These are phyloP conservation scores for Andricus quercusramuli DNA, from an alignment of 2,888 invertebrate species.

Conservation along the genomic window DNA sequence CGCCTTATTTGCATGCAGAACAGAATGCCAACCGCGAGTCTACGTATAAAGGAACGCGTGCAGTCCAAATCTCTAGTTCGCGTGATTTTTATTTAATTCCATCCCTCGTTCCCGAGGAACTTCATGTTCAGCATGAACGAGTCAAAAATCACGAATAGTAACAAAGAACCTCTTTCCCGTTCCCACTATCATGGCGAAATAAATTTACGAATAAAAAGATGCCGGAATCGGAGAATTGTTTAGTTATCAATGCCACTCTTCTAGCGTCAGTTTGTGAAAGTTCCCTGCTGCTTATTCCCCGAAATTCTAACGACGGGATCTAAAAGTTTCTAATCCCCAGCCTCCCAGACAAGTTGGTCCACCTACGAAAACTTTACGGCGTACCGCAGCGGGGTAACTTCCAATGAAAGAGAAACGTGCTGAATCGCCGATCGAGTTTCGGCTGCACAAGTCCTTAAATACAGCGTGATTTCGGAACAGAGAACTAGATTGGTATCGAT, in stretches of 20 bases:
- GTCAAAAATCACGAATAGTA: neutral
- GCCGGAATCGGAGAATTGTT: neutral
- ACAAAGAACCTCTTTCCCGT: neutral
- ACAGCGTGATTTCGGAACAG: slow-evolving; percentile 19
- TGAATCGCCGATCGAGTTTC: slow-evolving; percentile 33
- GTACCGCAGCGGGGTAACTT: slow-evolving; percentile 18
- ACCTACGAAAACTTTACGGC: slow-evolving; percentile 17
- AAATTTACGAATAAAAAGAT: neutral
- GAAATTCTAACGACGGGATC: neutral
- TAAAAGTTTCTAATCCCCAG: slow-evolving; percentile 6
- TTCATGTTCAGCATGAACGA: neutral
- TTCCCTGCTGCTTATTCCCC: neutral
- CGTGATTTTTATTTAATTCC: slow-evolving; percentile 67
- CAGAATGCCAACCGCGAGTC: slow-evolving; percentile 46
- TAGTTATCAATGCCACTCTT: neutral
- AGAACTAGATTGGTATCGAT: slow-evolving; percentile 25
- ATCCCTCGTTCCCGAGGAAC: neutral
- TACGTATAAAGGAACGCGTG: neutral
- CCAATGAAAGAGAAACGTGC: slow-evolving; percentile 24
- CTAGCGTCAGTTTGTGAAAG: neutral
- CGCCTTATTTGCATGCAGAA: slow-evolving; percentile 69
- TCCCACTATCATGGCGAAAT: neutral
- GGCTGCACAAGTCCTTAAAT: slow-evolving; percentile 13
- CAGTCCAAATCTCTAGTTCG: slow-evolving; percentile 59
- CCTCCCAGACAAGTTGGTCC: neutral